Conservation (phyloP, 2,797 vertebrate species). For the Chloroceryle inda region DNA sequence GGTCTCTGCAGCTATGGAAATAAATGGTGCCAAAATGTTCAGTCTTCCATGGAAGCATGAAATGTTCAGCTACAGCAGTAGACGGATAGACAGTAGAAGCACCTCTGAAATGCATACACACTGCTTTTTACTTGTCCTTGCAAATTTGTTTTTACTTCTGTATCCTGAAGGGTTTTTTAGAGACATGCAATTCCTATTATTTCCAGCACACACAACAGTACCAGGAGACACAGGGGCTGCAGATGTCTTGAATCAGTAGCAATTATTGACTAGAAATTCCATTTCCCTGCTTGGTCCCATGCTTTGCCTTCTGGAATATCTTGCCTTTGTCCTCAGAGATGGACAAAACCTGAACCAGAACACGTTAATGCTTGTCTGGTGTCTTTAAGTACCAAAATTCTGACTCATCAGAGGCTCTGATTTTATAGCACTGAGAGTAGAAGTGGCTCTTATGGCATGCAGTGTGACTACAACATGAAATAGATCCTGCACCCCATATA, state of each 20-base stretch:
- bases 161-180: neutral
- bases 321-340: neutral
- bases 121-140: conserved; percentile 18
- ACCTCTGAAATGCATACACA: neutral
- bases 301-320: neutral
- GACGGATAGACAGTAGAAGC: conserved; percentile 18
- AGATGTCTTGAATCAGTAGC: neutral
- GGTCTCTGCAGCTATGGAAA: conserved; percentile 36
- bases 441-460: neutral
- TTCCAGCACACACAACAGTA: neutral
- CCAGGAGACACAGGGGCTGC: neutral
- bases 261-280: neutral
- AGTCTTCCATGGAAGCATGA: conserved; percentile 33
- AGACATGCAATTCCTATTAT: neutral
- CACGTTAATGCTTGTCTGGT: neutral
- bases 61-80: conserved; percentile 13
- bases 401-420: neutral
- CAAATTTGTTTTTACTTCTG: neutral
- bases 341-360: neutral
- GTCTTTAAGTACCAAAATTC: neutral
- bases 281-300: neutral
- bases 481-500: neutral
- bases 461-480: neutral
- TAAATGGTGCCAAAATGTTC: conserved; percentile 54
- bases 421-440: neutral